Conservation (phyloP, 1,140 invertebrate species). For the Pomacea maculata region DNA sequence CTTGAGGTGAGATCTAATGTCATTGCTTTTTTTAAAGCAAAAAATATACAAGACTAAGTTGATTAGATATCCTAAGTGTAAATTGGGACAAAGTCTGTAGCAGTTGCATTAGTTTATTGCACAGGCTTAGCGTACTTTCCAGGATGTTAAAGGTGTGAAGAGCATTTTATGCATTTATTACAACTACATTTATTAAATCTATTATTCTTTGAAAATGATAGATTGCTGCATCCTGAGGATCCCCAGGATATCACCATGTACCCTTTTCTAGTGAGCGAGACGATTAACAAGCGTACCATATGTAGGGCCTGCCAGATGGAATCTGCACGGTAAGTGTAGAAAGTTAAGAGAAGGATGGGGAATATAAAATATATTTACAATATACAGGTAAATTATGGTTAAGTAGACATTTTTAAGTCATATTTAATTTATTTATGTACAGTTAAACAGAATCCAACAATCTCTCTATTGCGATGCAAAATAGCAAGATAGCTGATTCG, state of each 20-base stretch:
- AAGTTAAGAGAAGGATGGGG: neutral
- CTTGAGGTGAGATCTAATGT: constrained; percentile 64
- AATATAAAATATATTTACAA: no score
- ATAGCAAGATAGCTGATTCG: no score
- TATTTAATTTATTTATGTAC: no score
- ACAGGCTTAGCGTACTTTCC: neutral
- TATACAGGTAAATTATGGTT: no score
- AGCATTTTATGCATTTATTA: neutral
- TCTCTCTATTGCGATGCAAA: no score
- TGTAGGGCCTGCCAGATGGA: constrained; percentile 48
- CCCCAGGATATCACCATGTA: constrained; percentile 44
- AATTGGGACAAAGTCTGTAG: neutral
- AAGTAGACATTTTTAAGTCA: no score
- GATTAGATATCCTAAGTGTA: neutral
- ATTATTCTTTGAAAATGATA: constrained; percentile 24
- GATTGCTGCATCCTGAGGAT: constrained; percentile 49
- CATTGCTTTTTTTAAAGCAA: no score
- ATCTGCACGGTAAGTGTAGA: constrained; percentile 39
- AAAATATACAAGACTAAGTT: no score
- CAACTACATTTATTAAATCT: neutral
- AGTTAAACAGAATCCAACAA: no score
- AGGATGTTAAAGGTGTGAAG: no score
- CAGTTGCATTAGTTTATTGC: neutral
- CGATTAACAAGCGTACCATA: constrained; percentile 30
- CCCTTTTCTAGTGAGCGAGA: constrained; percentile 44